phyloP scores from a whole-genome alignment of 2,113 vertebrate species.

The Paralichthys olivaceus region DNA sequence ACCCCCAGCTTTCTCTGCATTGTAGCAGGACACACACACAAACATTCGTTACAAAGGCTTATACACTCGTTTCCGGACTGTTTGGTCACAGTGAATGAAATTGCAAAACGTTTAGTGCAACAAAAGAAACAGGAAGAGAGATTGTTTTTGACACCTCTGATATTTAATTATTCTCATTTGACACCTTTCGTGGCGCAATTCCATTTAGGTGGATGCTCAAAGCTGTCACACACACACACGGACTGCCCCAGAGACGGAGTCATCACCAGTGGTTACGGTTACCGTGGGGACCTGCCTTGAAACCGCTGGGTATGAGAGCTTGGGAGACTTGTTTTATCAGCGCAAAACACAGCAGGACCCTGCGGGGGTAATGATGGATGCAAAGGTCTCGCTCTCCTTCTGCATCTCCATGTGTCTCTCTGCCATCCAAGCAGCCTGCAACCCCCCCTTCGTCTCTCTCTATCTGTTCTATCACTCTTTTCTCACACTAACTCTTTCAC shows the following conservation, averaged over 20 bases:
- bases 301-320: conserved; percentile 45
- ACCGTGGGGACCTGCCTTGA: conserved; percentile 50
- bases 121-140: conserved; percentile 2
- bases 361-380: conserved; percentile 47
- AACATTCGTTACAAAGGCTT: background rate
- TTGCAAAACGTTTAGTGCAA: background rate
- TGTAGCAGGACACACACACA: conserved; percentile 3
- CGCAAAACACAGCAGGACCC: conserved; percentile 55
- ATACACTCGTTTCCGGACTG: background rate
- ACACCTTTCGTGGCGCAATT: conserved; percentile 35
- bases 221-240: conserved; percentile 31
- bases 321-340: conserved; percentile 60
- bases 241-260: conserved; percentile 28
- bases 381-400: conserved; percentile 60
- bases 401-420: conserved; percentile 30
- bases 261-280: conserved; percentile 50
- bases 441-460: conserved; percentile 30
- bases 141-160: conserved; percentile 35
- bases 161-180: conserved; percentile 40
- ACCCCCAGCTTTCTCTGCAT: background rate
- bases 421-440: conserved; percentile 31
- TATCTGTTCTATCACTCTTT: conserved; percentile 35
- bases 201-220: conserved; percentile 37
- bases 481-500: conserved; percentile 33
- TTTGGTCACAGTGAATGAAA: conserved; percentile 8